Evolutionary conservation across 2,888 invertebrate species (phyloP), one percentile per base, ranked within the genome.

Genomic region (Drosophila nr. medialis): DNA sequence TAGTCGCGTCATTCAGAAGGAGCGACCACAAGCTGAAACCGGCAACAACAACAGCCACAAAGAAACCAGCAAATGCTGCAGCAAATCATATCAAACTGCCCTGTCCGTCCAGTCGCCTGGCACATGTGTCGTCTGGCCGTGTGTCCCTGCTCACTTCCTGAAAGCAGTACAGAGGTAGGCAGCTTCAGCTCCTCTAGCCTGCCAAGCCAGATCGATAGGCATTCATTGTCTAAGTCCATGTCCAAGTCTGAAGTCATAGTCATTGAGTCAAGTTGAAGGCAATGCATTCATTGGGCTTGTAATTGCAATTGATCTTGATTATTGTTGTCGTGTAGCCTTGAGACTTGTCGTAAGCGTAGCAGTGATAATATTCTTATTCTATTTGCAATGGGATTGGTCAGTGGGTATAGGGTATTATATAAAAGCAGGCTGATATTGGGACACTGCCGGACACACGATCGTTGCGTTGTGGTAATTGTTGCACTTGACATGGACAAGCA

Each of bases 221-320:
- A 72, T 72, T 83, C 83, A 67, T 68, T 50, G 62, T 61, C 62
- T 24, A 27, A 64, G 45, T 62, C 56, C 11, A 15, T 67, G 18
- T 63, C 38, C 30, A 36, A 72, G 64, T 63, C 42, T 56, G 30
- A 27, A 77, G 75, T 77, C 68, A 58, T 27, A 78, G 81, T 64
- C 85, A 65, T 58, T 64, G 77, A 87, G 85, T 72, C 77, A 84
- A 71, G 77, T 80, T 82, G 79, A 74, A 85, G 79, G 78, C 87
- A 87, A 76, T 81, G 89, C 88, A 87, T 88, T 90, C 89, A 86
- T 86, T 90, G 86, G 80, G 81, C 86, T 86, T 86, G 86, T 86
- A 86, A 86, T 90, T 86, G 86, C 86, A 88, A 86, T 86, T 90
- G 86, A 86, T 86, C 86, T 86, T 86, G 89, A 90, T 90, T 90